Base-by-base conservation (phyloP, 2,797 vertebrate genomes). In the Leptoclinus maculatus region DNA sequence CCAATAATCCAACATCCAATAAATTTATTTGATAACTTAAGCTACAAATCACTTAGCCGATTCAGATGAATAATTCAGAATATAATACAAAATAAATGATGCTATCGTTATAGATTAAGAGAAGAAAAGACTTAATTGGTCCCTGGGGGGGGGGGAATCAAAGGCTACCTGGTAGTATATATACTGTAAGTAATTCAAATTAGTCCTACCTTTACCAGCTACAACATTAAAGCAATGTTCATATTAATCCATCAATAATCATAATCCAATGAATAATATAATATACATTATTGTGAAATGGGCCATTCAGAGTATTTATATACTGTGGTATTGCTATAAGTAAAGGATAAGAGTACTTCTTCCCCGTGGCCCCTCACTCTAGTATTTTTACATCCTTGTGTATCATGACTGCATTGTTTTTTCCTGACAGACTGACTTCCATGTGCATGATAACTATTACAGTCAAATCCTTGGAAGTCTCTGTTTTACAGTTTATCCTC, bases 161-260 rank as follows among this genome's bases (percentile, higher is more conserved):
- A 23, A 63, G 17, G 23, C 23, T 43, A 43, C 14, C 16, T 41
- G 25, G 2, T 63, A 27, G 8, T 17, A 5, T 63, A 43, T 32
- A n/a, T n/a, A n/a, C n/a, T n/a, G n/a, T n/a, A 63, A 19, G 4
- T 25, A 27, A 9, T 41, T 60, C 7, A 60, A 39, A 62, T 25
- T 17, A 38, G 21, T 38, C 34, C 34, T 36, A 23, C 59, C 59
- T 62, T 62, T 25, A 62, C 36, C 36, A 16, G 36, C 36, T 25
- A 13, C 59, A 62, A 25, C 36, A 25, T 62, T 62, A 25, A 62
- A 62, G 36, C 23, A 39, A 62, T 62, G 21, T 62, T 23, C n/a
- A 62, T 62, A 62, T 23, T n/a, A 62, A 62, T 62, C 21, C 58
- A 60, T 13, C 58, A 38, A 39, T 60, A 38, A 23, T 60, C 38